A percentile compares a stretch with the other conserved stretches of the same genome.
These are phyloP conservation scores for Phyllotreta striolata DNA, from an alignment of 2,888 invertebrate species.

Conservation along the genomic window DNA sequence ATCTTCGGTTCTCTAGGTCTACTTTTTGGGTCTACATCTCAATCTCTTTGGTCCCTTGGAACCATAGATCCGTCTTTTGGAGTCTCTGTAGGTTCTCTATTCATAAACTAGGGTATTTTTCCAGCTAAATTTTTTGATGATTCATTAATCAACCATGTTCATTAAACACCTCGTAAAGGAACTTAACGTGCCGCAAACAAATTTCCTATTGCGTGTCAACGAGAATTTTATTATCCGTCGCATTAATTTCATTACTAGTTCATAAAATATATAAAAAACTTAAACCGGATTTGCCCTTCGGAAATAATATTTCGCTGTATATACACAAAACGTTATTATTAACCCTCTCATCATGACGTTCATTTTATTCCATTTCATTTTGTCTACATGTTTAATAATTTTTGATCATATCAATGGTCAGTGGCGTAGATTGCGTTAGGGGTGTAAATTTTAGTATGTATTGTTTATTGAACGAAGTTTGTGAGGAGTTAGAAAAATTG, in stretches of 20 bases:
- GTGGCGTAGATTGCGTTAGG: neutral
- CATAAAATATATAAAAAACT: neutral
- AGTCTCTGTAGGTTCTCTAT: too few relatives aligned
- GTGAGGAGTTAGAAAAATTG: neutral
- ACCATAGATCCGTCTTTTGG: too few relatives aligned
- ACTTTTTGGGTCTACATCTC: too few relatives aligned
- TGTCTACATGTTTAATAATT: constrained; percentile 6
- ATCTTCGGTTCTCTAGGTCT: too few relatives aligned
- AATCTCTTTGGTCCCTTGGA: too few relatives aligned
- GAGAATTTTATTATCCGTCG: neutral
- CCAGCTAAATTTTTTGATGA: too few relatives aligned
- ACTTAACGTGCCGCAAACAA: too few relatives aligned
- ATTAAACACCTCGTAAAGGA: too few relatives aligned
- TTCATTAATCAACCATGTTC: too few relatives aligned
- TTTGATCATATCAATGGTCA: neutral
- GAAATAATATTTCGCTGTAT: constrained; percentile 8
- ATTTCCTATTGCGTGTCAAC: too few relatives aligned
- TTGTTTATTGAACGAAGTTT: neutral
- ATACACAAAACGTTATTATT: constrained; percentile 10
- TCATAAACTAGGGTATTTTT: too few relatives aligned
- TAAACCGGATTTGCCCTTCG: constrained; percentile 7
- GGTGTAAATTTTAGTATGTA: neutral
- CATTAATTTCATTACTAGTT: constrained; percentile 5
- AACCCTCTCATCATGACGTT: constrained; percentile 8
- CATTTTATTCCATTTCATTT: constrained; percentile 11